phyloP scores from a whole-genome alignment of 2,797 vertebrate species.

The Holocentrus rufus region DNA sequence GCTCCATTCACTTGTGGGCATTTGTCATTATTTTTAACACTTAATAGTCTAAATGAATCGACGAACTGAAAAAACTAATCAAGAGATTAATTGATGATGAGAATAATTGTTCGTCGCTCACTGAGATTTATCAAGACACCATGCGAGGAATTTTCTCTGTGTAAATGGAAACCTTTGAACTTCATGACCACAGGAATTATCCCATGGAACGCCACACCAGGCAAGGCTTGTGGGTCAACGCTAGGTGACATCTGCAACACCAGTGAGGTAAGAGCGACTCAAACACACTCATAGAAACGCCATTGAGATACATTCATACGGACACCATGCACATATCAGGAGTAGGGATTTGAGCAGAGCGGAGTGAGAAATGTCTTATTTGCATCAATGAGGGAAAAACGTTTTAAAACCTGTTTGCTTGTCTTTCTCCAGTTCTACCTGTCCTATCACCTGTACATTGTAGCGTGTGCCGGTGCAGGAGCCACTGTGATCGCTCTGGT shows the following conservation, averaged over 20 bases:
- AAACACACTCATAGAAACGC: background rate
- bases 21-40: too few relatives aligned
- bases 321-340: background rate
- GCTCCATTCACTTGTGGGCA: too few relatives aligned
- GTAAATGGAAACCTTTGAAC: slow-evolving; percentile 12
- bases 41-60: too few relatives aligned
- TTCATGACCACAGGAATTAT: slow-evolving; percentile 88
- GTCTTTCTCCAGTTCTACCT: slow-evolving; percentile 92
- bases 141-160: background rate
- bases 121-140: slow-evolving; percentile 12
- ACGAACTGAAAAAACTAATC: too few relatives aligned
- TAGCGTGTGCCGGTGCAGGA: slow-evolving; percentile 97
- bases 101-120: too few relatives aligned
- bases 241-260: slow-evolving; percentile 93
- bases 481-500: slow-evolving; percentile 99
- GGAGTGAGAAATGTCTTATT: background rate
- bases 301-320: background rate
- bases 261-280: slow-evolving; percentile 84
- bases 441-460: slow-evolving; percentile 98
- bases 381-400: background rate
- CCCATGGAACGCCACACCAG: slow-evolving; percentile 94
- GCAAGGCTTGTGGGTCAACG: slow-evolving; percentile 90
- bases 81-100: too few relatives aligned
- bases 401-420: background rate
- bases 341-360: background rate